Conservation (phyloP, 2,888 invertebrate species). For the Phalera bucephala region DNA sequence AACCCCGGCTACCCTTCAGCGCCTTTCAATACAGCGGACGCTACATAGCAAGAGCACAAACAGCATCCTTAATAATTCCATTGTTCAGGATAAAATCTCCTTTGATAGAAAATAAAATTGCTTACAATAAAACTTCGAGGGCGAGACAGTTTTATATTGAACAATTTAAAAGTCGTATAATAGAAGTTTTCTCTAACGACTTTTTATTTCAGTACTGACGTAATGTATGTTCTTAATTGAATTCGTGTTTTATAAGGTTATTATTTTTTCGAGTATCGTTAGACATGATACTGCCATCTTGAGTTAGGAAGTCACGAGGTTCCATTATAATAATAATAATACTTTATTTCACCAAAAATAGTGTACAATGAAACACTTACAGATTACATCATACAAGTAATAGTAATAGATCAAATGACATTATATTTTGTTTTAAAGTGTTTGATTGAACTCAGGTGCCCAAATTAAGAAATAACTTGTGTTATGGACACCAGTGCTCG, state of each 20-base stretch:
- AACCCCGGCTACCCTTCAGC: not conserved
- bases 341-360: no score
- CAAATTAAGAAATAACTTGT: no score
- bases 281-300: constrained; percentile 21
- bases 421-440: no score
- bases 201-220: constrained; percentile 29
- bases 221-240: constrained; percentile 32
- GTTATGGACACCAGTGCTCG: no score
- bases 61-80: not conserved
- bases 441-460: no score
- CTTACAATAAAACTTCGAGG: constrained; percentile 33
- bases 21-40: constrained; percentile 11
- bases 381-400: no score
- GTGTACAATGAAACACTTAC: no score
- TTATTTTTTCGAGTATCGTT: constrained; percentile 20
- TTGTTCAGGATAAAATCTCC: not conserved
- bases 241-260: constrained; percentile 17
- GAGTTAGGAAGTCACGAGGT: constrained; percentile 29
- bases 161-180: constrained; percentile 43
- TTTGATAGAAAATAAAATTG: constrained; percentile 13
- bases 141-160: constrained; percentile 41
- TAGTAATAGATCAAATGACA: no score
- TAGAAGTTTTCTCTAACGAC: constrained; percentile 39
- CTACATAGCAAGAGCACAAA: constrained; percentile 2
- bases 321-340: no score